These are phyloP conservation scores for Pollicipes pollicipes DNA, from an alignment of 1,140 invertebrate species.

Conservation along the genomic window DNA sequence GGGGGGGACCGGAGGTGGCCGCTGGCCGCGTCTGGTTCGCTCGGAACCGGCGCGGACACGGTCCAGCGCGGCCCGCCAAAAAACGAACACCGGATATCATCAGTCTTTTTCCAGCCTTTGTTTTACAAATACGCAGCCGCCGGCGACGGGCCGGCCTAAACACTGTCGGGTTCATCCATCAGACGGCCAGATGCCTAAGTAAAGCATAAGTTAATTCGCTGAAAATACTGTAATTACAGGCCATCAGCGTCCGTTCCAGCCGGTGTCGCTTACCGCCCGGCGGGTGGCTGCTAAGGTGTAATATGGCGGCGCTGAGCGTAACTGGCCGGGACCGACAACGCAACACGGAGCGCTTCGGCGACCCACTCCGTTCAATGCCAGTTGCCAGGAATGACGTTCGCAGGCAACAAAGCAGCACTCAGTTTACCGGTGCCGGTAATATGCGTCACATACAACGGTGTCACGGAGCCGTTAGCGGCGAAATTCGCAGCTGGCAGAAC, in stretches of 20 bases:
- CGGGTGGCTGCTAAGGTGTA: too few species aligned
- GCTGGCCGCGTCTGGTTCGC: neutral
- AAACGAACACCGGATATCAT: neutral
- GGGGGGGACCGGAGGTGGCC: neutral
- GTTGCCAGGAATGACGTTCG: too few species aligned
- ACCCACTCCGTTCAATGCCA: too few species aligned
- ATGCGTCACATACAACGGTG: neutral
- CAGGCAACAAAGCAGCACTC: too few species aligned
- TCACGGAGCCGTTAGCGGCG: neutral
- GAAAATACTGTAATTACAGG: neutral
- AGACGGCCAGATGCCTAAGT: neutral
- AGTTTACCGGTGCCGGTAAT: neutral
- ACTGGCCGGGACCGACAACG: too few species aligned
- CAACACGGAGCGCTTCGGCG: too few species aligned
- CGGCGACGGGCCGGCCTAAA: neutral
- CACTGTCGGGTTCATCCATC: neutral
- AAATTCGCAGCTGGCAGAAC: neutral
- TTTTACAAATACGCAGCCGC: neutral
- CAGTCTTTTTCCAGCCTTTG: neutral
- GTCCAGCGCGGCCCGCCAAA: neutral
- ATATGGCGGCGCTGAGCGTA: too few species aligned
- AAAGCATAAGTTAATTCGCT: conserved; percentile 2
- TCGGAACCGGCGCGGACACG: neutral
- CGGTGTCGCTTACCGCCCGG: neutral
- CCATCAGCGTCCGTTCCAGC: neutral